Conservation (phyloP, 2,113 vertebrate species). For the Addax nasomaculatus region DNA sequence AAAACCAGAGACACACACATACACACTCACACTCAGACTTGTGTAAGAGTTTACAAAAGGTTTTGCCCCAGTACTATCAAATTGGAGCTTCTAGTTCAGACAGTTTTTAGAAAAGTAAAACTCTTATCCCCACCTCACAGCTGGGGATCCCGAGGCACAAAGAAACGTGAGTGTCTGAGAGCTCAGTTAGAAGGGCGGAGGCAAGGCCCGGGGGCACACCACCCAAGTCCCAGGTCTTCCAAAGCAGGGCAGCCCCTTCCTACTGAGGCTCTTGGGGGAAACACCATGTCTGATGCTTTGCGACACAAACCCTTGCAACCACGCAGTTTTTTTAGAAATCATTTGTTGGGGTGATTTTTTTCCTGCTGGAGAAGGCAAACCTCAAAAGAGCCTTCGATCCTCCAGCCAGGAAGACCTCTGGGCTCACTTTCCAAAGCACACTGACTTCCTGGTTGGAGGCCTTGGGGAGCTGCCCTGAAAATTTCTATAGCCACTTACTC, state of each 20-base stretch:
- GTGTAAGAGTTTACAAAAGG: not conserved
- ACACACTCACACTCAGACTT: not conserved
- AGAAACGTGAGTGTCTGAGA: not conserved
- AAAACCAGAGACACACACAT: not conserved
- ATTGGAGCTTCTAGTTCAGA: not conserved
- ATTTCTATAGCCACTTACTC: not conserved
- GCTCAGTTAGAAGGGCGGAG: not conserved
- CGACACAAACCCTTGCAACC: not conserved
- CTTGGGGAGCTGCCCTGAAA: not conserved
- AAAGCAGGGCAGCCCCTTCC: not conserved
- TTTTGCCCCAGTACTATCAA: not conserved
- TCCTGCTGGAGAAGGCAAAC: not conserved
- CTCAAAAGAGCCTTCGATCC: not conserved
- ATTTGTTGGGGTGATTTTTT: not conserved
- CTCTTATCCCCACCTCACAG: not conserved
- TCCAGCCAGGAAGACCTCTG: not conserved
- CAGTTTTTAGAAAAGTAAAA: not conserved
- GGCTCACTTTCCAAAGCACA: not conserved
- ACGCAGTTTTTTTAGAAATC: not conserved
- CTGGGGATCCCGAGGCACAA: not conserved
- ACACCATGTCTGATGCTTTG: not conserved
- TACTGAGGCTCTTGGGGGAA: not conserved
- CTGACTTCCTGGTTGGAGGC: not conserved
- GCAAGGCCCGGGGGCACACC: not conserved
- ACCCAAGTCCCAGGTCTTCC: not conserved